A percentile compares a stretch with the other conserved stretches of the same genome.
Evolutionary conservation across 2,797 vertebrate species (phyloP).

Genomic region (Urosaurus nigricauda): DNA sequence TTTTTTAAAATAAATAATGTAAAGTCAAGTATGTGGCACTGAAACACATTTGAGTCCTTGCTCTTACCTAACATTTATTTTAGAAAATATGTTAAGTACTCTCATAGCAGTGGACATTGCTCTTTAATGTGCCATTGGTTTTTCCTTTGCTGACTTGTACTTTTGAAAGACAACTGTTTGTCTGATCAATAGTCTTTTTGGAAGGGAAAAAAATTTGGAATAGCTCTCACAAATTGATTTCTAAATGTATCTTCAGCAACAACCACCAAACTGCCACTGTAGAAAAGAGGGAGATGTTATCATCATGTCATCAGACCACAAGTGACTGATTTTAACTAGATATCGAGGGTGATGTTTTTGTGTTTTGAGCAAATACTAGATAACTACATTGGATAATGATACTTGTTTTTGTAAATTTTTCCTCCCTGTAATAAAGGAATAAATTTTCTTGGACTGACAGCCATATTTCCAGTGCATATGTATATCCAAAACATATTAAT

Average conservation of each 20-base stretch:
- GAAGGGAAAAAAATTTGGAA: conserved; percentile 4
- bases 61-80: background rate
- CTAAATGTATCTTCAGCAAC: conserved; percentile 45
- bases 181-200: conserved; percentile 12
- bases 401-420: conserved; percentile 50
- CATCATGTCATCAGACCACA: background rate
- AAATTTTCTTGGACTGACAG: conserved; percentile 47
- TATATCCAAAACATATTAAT: background rate
- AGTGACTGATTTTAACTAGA: background rate
- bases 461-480: background rate
- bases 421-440: conserved; percentile 28
- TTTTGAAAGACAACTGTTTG: conserved; percentile 29
- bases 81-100: background rate
- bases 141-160: conserved; percentile 7
- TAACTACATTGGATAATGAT: background rate
- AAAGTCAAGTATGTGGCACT: background rate
- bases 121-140: background rate
- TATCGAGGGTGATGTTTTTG: background rate
- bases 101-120: background rate
- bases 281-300: conserved; percentile 30
- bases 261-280: conserved; percentile 23
- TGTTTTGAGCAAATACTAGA: conserved; percentile 1
- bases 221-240: conserved; percentile 37
- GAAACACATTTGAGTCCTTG: background rate
- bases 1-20: background rate